Evolutionary conservation across 2,113 vertebrate genomes (phyloP), one percentile per base, ranked within the genome.

Genomic region (Probosciger aterrimus): DNA sequence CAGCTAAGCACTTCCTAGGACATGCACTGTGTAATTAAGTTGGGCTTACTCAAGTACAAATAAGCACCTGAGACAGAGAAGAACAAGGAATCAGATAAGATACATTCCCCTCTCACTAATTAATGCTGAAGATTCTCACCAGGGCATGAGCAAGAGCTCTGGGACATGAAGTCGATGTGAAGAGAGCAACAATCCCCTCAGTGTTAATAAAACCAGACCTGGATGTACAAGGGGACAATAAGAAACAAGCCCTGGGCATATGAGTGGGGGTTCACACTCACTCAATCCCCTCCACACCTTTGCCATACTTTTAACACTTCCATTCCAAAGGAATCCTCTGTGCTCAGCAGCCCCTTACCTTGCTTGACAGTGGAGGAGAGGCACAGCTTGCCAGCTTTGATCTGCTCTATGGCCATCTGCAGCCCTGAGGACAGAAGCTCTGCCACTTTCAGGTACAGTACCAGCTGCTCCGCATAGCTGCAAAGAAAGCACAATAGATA

Each of bases 381-480:
- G 95, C 98, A 98, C 65, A 99, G 98, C 83, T 97, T 98, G 86
- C 98, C 98, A 6, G 98, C 97, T 79, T 98, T 98, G 92, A 99
- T 98, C 90, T 98, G 98, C 73, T 98, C 98, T 78, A 99, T 99
- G 65, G 99, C 99, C 2, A 98, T 98, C 94, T 98, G 98, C 71
- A 99, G 97, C 20, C 99, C 98, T 0, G 98, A 97, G 23, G 99
- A 99, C 67, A 99, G 97, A 37, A 99, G 98, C 97, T 99, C 99
- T 0, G 99, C 99, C n/a, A 98, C 98, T 88, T 99, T 99, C 97
- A 99, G 98, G 95, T 99, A 99, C 55, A 99, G 96, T 86, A 99
- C 98, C 43, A 99, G 97, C 97, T 99, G 99, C 93, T 99, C 99
- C 3, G 99, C 99, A 3, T 98, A 99, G 97, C 99, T 99, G 96